Evolutionary conservation across 2,797 vertebrate species (phyloP).

Genomic region (Onychomys torridus): DNA sequence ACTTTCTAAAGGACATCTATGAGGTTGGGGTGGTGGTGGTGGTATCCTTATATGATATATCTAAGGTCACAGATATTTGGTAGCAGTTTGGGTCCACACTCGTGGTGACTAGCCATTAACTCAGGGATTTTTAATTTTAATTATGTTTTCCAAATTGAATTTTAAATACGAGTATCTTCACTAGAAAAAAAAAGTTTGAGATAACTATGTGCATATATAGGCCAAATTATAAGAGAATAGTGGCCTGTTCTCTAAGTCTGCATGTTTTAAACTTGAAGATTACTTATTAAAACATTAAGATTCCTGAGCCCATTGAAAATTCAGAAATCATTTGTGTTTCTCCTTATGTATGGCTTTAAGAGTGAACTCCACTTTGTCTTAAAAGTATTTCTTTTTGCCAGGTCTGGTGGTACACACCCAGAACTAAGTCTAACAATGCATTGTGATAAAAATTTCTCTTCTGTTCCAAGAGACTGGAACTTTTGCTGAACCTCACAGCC

Average conservation of each 20-base stretch:
- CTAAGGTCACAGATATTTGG: background rate
- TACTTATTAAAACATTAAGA: background rate
- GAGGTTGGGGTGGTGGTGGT: too few species aligned
- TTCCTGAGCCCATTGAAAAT: conserved; percentile 27
- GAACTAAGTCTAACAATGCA: background rate
- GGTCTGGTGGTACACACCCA: too few species aligned
- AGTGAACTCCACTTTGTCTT: conserved; percentile 20
- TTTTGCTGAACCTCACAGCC: too few species aligned
- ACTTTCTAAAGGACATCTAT: background rate
- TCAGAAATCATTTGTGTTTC: conserved; percentile 5
- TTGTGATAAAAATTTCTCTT: background rate
- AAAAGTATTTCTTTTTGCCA: background rate
- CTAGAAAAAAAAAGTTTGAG: background rate
- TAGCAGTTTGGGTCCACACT: background rate
- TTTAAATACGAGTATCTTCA: background rate
- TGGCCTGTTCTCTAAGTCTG: conserved; percentile 26
- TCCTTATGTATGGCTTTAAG: conserved; percentile 1
- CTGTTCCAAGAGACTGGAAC: background rate
- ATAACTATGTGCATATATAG: background rate
- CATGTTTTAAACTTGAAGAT: conserved; percentile 30
- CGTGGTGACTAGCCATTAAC: background rate
- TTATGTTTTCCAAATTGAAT: conserved; percentile 28
- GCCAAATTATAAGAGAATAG: background rate
- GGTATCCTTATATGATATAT: background rate
- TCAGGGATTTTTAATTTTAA: background rate